Conservation (phyloP, 2,797 vertebrate species). For the Darevskia mixta region DNA sequence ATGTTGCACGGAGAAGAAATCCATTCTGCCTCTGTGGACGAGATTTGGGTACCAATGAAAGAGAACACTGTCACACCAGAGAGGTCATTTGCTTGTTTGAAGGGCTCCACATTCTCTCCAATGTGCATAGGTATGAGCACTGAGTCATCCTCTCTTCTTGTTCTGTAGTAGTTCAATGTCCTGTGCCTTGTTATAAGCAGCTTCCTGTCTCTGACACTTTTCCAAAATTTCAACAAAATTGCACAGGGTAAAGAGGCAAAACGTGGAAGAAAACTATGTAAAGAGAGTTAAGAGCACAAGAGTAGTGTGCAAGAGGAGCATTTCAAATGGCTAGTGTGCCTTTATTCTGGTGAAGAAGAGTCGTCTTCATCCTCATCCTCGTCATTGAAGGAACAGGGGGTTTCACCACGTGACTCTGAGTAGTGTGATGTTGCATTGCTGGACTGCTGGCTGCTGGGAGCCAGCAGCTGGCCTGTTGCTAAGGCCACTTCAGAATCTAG, state of each 20-base stretch:
- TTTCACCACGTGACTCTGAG: slow-evolving; percentile 85
- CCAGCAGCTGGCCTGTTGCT: slow-evolving; percentile 77
- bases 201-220: slow-evolving; percentile 34
- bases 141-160: neutral
- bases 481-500: slow-evolving; percentile 83
- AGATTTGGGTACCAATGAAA: neutral
- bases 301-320: slow-evolving; percentile 70
- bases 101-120: neutral
- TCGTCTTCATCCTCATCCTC: slow-evolving; percentile 85
- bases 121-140: neutral
- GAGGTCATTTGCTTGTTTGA: neutral
- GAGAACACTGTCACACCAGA: neutral
- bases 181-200: slow-evolving; percentile 35
- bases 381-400: slow-evolving; percentile 86
- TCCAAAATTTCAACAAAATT: slow-evolving; percentile 61
- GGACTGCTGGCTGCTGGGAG: slow-evolving; percentile 80
- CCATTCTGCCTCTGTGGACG: neutral
- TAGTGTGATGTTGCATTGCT: slow-evolving; percentile 81
- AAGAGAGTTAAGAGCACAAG: slow-evolving; percentile 69
- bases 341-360: slow-evolving; percentile 86
- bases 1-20: too few species aligned
- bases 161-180: slow-evolving; percentile 14
- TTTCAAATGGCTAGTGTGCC: slow-evolving; percentile 58
- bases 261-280: slow-evolving; percentile 67
- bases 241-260: slow-evolving; percentile 72